Base-by-base conservation (phyloP, 2,113 vertebrate genomes). In the Urocynchramus pylzowi region DNA sequence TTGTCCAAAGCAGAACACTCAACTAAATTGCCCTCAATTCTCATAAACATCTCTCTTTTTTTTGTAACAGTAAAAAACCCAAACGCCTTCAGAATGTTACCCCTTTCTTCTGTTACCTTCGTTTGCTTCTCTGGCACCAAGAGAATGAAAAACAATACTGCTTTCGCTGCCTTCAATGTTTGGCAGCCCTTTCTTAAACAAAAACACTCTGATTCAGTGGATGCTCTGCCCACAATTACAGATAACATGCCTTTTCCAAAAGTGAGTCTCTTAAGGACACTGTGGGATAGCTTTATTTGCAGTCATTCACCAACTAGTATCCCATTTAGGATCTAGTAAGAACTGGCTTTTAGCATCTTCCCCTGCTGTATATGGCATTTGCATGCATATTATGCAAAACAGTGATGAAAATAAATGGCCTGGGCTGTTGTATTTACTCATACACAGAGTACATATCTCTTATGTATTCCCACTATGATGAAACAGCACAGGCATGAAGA, bases 171-270 rank as follows among this genome's bases (percentile, higher is more conserved):
- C 59, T 67, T 89, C 14, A 0, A 13, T 59, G 64, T 67, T 78
- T 88, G 87, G 85, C 78, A 90, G 69, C 63, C 24, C 45, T 44
- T 85, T 70, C 67, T 54, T 54, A 85, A 90, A 81, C 49, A 69
- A 78, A 93, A 93, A 74, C 82, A 90, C 65, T 69, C 30, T 70
- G 74, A 89, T 80, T 89, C 93, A 96, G 53, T 84, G 67, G 61
- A 84, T 83, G 75, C 54, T 91, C 67, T 96, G 78, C 91, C 76
- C 85, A 80, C 79, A 89, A 31, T 56, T 70, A 74, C 27, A 86
- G 52, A 63, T 54, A 89, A 52, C 20, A 23, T 24, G 44, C 24
- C 35, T 94, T 75, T 86, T 88, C 42, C 47, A 83, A 75, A 82
- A 49, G 68, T 13, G 26, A 90, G 63, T 76, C 59, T 87, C 47